Evolutionary conservation across 2,888 invertebrate species (phyloP), one percentile per base, ranked within the genome.

Genomic region (Schizaphis graminum): DNA sequence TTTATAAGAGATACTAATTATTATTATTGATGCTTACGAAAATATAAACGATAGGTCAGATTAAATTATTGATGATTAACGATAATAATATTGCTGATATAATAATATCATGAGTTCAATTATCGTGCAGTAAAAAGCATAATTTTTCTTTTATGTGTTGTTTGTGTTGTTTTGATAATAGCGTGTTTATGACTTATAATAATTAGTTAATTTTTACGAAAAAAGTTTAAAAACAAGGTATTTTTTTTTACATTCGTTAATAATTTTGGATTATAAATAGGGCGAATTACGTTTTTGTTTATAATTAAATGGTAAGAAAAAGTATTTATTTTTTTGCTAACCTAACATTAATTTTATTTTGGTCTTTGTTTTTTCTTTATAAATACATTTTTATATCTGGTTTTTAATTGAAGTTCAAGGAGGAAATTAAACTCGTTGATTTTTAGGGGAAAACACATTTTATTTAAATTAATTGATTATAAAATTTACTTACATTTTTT

Each of bases 151-250:
- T 35, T 35, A 67, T 67, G n/a, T 67, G 35, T 35, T n/a, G 16
- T 16, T 67, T 67, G n/a, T 67, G 67, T n/a, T 67, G 16, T 67
- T 67, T 67, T 67, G 5, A 35, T 67, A 67, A 35, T 67, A 35
- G 67, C 67, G 67, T 67, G 67, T 67, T 67, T 67, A 67, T 35
- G 67, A 67, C 67, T 67, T 67, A 35, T 67, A 67, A 67, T 67
- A 67, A 67, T 67, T 67, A 67, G 67, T 67, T 35, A 7, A 67
- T 67, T 67, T 61, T 67, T 5, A 67, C n/a, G 16, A 16, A 67
- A 28, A 67, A 67, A n/a, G 67, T 67, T 67, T 67, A n/a, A 67
- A 16, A n/a, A 67, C 35, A 67, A 67, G 26, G 35, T 35, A 67
- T 67, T 67, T 67, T 26, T 67, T 67, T 67, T 67, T 67, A 35